These are phyloP conservation scores for Butastur rufipennis DNA, from an alignment of 2,113 vertebrate genomes.

Conservation along the genomic window DNA sequence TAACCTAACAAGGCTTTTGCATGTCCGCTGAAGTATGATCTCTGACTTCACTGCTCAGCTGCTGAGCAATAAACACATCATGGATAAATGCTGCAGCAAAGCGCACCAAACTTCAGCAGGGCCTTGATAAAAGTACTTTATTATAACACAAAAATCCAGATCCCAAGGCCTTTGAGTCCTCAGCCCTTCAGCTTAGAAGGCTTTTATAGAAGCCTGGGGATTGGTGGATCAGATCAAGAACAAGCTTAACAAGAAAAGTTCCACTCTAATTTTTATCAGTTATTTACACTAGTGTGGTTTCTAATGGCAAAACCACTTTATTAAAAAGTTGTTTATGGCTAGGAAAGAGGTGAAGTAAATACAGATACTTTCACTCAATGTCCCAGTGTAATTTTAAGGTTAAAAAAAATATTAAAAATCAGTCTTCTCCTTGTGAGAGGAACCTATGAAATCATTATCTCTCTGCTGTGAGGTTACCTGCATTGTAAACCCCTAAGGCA, in stretches of 20 bases:
- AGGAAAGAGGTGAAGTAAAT: not conserved
- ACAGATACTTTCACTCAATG: not conserved
- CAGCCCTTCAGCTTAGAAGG: not conserved
- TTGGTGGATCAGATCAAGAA: not conserved
- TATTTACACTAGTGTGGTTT: not conserved
- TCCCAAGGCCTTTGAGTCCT: not conserved
- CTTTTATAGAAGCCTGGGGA: not conserved
- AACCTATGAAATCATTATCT: not conserved
- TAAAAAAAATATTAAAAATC: not conserved
- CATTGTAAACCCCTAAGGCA: not conserved
- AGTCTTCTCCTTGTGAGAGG: not conserved
- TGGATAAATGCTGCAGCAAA: not conserved
- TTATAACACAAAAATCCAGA: not conserved
- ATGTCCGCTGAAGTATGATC: not conserved
- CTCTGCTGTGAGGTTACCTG: not conserved
- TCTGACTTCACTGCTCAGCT: not conserved
- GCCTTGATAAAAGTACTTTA: not conserved
- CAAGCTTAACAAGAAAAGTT: not conserved
- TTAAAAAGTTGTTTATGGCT: not conserved
- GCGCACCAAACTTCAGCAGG: not conserved
- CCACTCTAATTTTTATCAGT: not conserved
- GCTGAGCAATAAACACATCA: not conserved
- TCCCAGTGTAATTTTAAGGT: not conserved
- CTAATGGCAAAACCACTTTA: not conserved
- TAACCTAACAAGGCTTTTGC: not conserved